Evolutionary conservation across 1,140 invertebrate species (phyloP), one percentile per base, ranked within the genome.

Genomic region (Drosophila orena): DNA sequence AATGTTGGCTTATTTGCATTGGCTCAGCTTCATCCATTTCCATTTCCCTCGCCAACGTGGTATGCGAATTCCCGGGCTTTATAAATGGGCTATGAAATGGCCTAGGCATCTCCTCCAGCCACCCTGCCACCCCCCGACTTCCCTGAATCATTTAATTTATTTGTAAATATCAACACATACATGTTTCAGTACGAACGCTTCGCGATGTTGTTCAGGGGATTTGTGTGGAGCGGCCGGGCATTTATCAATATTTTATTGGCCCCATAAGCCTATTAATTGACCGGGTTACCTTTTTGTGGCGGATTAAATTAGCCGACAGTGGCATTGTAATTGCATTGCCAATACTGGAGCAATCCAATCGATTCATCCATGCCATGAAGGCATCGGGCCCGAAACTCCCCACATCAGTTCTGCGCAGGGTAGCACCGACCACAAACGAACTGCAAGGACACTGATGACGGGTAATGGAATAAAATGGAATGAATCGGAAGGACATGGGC

Each of bases 151-250:
- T 71, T 64, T 81, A 80, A 80, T 80, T 80, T 76, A 80, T 80
- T 65, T 80, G 77, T 80, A 80, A 76, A 80, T 80, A 80, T 80
- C 64, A 81, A 81, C 71, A 75, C 71, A 80, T 76, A 71, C 80
- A 77, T 80, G 59, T 56, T 65, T 80, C 46, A 55, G 62, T 30
- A 59, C 59, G 35, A 68, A 61, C 55, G 76, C 35, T 80, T 49
- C 43, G 65, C 46, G 15, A 42, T 58, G 34, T 55, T 54, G 42
- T 46, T 44, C 49, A 5, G 44, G 76, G 76, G 58, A 78, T 59
- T 71, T 78, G 53, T 56, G 68, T 59, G 46, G 17, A 55, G 42
- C 66, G 35, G 44, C 38, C 35, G 50, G 68, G 62, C 57, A 79
- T 79, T 79, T 62, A 79, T 79, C 77, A 79, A 79, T 75, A 75